Base-by-base conservation (phyloP, 1,140 invertebrate genomes). In the Drosophila bipectinata region DNA sequence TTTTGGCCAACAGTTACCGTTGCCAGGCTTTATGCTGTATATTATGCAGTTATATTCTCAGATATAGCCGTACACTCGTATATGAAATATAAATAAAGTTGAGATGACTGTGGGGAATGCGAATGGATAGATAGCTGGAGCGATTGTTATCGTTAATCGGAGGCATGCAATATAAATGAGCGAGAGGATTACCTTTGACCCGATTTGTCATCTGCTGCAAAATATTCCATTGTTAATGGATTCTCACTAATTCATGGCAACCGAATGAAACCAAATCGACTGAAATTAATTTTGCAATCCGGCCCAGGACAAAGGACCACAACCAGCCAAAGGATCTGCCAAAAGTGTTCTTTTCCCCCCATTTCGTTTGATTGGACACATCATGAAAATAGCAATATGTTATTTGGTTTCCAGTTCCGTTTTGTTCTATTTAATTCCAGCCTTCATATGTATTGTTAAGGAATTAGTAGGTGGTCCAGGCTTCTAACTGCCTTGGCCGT, bases 241-340 rank as follows among this genome's bases (percentile, higher is more conserved):
- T 5, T 45, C 48, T 55, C 15, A 67, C 48, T 68, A 45, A 67
- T 68, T 69, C 66, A 69, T 56, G 28, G 26, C 34, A 37, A 26
- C 24, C 41, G 30, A 68, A 67, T 28, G 51, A 69, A 68, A 69
- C 54, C 66, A 69, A 69, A 56, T 69, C 66, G 51, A 69, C 53
- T 30, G 49, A 48, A 69, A 68, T 56, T 55, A 69, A 56, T 69
- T 48, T 44, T 18, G 41, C 41, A 15, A 18, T 18, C 41, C 12
- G 10, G 34, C 34, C 34, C 32, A 32, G 8, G 9, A 37, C 34
- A 37, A 12, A 37, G 34, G 9, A 3, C 1, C 18, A 18, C 18
- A 18, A 18, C 18, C 18, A 18, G 18, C 18, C 34, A 37, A 37
- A 37, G 34, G 34, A 37, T 37, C 12, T 12, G 10, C 10, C 34